These are phyloP conservation scores for Darevskia nairensis DNA, from an alignment of 2,797 vertebrate species.

Conservation along the genomic window DNA sequence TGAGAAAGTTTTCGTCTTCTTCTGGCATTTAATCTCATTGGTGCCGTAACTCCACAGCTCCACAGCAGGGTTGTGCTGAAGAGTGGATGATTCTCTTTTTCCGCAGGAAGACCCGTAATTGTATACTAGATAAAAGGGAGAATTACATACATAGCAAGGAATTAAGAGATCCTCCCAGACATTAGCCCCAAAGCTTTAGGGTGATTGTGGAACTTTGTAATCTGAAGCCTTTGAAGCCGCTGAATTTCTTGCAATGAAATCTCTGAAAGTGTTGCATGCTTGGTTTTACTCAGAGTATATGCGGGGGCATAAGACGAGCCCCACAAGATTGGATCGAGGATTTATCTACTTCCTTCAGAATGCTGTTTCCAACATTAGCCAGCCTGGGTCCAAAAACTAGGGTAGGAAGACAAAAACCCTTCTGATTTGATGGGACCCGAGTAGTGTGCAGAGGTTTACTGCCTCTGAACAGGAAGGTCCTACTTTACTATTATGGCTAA, in stretches of 20 bases:
- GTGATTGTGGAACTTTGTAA: neutral
- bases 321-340: neutral
- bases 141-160: conserved; percentile 9
- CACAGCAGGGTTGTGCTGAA: neutral
- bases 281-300: neutral
- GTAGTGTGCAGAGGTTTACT: neutral
- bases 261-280: neutral
- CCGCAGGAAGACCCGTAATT: neutral
- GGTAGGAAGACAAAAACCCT: no score
- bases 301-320: neutral
- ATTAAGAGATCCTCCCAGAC: neutral
- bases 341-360: neutral
- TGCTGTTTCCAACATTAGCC: neutral
- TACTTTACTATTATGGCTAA: neutral
- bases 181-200: neutral
- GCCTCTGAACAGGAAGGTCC: neutral
- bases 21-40: neutral
- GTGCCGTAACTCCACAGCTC: neutral
- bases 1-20: neutral
- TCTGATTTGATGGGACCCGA: no score
- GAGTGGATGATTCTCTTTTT: conserved; percentile 9
- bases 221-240: neutral
- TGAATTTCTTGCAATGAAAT: neutral
- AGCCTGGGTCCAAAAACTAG: neutral
- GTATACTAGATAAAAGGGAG: neutral